Base-by-base conservation (phyloP, 1,140 invertebrate species). In the Drosophila nigromelanica region DNA sequence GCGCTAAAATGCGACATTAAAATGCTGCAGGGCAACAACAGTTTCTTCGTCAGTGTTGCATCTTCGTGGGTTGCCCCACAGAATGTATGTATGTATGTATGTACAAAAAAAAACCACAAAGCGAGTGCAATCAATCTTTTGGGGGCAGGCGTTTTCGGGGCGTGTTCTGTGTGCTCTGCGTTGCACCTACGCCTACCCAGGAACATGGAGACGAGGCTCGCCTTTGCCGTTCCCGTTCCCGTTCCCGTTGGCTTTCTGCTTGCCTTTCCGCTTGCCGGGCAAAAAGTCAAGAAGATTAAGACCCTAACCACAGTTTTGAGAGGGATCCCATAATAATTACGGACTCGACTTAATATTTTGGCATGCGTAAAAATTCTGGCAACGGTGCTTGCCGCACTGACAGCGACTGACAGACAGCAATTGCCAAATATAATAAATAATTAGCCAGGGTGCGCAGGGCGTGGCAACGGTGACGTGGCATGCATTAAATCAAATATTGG, bases 341-440 rank as follows among this genome's bases (percentile, higher is more conserved):
- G 81, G 78, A 27, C 48, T 33, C 14, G 45, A 51, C 50, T 60
- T 71, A 33, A 52, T 50, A 58, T 72, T 66, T 77, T 80, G 70
- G 85, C 79, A 89, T 89, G 85, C 81, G 82, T 81, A 86, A 80
- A 86, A 73, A 86, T 87, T 87, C 82, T 87, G 70, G 73, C 67
- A 80, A 78, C 81, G 82, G 82, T 83, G 55, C 50, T 37, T 70
- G 54, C 51, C 51, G 42, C 50, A 39, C 73, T 87, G 83, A 87
- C 83, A 87, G 83, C 83, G 83, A 64, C 83, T 89, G 83, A 89
- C 83, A 89, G 83, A 89, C 83, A 89, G 82, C 83, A 89, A 89
- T 89, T 89, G 85, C 83, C 83, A 89, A 89, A 89, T 89, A 89
- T 89, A 89, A 89, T 89, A 89, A 89, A 89, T 89, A 89, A 89